Conservation (phyloP, 2,888 invertebrate genomes). For the Copidosoma aretas region DNA sequence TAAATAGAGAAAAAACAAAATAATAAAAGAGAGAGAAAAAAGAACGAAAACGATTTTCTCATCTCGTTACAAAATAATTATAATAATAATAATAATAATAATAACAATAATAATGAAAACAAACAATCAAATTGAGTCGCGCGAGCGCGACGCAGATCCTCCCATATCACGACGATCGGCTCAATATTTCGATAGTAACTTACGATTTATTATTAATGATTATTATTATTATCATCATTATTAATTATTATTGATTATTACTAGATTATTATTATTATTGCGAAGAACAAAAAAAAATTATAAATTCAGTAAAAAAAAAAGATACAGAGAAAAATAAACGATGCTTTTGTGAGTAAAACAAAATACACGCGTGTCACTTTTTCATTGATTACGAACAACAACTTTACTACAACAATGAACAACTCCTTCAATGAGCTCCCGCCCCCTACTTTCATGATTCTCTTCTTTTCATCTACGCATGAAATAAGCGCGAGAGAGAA, state of each 20-base stretch:
- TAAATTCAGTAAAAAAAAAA: conserved; percentile 58
- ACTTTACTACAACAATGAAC: conserved; percentile 41
- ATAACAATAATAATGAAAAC: conserved; percentile 40
- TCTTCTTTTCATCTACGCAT: neutral
- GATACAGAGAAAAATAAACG: conserved; percentile 59
- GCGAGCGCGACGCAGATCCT: conserved; percentile 41
- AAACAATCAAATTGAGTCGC: no score
- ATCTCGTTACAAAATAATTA: conserved; percentile 23
- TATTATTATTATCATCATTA: conserved; percentile 41
- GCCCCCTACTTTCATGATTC: no score
- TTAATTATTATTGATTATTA: conserved; percentile 49
- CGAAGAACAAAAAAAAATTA: conserved; percentile 57
- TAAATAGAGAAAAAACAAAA: conserved; percentile 29
- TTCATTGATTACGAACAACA: conserved; percentile 38
- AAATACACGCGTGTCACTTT: conserved; percentile 39
- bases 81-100: no score
- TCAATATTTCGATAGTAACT: conserved; percentile 50
- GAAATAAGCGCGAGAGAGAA: conserved; percentile 13
- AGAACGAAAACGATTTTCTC: conserved; percentile 40
- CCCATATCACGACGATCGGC: conserved; percentile 44
- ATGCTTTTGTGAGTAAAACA: conserved; percentile 62
- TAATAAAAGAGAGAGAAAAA: conserved; percentile 26
- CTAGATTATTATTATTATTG: conserved; percentile 56
- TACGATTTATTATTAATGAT: conserved; percentile 53
- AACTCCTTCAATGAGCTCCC: conserved; percentile 33